These are phyloP conservation scores for Ruditapes philippinarum DNA, from an alignment of 1,140 invertebrate genomes.

Conservation along the genomic window DNA sequence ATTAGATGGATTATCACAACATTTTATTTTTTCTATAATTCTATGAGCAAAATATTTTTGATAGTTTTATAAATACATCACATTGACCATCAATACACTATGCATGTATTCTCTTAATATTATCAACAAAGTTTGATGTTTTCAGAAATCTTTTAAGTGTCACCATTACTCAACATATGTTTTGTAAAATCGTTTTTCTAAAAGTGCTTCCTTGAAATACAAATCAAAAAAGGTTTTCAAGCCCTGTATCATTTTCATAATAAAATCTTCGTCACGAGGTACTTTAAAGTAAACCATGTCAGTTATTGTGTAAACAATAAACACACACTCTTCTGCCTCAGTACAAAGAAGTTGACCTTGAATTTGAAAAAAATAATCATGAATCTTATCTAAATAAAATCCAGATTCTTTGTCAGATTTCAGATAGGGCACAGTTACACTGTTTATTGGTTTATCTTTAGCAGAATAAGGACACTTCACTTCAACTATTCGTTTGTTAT, in stretches of 20 bases:
- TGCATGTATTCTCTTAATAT: too few species aligned
- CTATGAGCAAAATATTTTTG: too few species aligned
- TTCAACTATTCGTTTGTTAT: conserved; percentile 63
- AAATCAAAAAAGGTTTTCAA: conserved; percentile 51
- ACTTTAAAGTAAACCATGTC: conserved; percentile 44
- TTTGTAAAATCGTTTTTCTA: conserved; percentile 57
- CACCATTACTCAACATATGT: conserved; percentile 55
- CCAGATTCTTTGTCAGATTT: conserved; percentile 3
- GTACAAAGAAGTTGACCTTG: conserved; percentile 70
- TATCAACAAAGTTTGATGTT: background rate
- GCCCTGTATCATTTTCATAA: conserved; percentile 22
- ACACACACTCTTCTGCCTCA: conserved; percentile 31
- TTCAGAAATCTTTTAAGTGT: background rate
- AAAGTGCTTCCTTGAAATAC: conserved; percentile 54
- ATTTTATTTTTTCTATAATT: conserved; percentile 22
- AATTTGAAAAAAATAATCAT: conserved; percentile 70
- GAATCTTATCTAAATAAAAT: conserved; percentile 41
- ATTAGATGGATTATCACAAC: conserved; percentile 18
- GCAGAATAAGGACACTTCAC: conserved; percentile 70
- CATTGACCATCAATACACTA: too few species aligned
- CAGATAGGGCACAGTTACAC: conserved; percentile 65
- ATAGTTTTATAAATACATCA: too few species aligned
- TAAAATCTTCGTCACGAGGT: conserved; percentile 14
- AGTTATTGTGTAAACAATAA: conserved; percentile 62
- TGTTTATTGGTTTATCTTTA: conserved; percentile 59